Evolutionary conservation across 2,797 vertebrate genomes (phyloP).

Genomic region (Darevskia nairensis): DNA sequence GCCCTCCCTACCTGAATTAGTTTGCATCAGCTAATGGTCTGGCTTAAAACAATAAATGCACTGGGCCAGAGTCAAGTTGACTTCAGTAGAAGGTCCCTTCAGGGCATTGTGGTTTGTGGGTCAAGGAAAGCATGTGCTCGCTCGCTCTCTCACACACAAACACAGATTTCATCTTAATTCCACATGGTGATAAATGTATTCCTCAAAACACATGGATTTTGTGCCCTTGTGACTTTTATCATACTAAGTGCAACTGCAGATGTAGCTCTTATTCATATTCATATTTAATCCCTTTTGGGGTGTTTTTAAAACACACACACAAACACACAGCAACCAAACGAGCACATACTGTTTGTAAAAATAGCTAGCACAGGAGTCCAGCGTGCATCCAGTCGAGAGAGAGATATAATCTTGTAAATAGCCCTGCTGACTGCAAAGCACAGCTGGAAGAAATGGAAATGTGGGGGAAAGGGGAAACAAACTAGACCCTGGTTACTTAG

Average conservation of each 20-base stretch:
- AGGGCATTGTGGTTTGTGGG: neutral
- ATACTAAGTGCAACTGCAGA: conserved; percentile 14
- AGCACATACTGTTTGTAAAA: conserved; percentile 18
- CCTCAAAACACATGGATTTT: neutral
- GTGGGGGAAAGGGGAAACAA: neutral
- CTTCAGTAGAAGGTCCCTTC: neutral
- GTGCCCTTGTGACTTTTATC: conserved; percentile 7
- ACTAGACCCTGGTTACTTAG: neutral
- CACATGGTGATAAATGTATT: neutral
- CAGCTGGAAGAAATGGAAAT: neutral
- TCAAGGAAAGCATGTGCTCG: neutral
- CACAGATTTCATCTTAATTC: neutral
- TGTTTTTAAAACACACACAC: neutral
- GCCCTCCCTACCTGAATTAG: neutral
- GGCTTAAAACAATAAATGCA: neutral
- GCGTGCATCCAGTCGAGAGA: neutral
- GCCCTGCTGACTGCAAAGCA: neutral
- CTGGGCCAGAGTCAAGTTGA: neutral
- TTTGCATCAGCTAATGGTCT: conserved; percentile 1
- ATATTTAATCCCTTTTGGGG: neutral
- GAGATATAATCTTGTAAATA: neutral
- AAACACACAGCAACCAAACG: neutral
- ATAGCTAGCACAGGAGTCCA: neutral
- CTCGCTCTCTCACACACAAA: too few relatives aligned
- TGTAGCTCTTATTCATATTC: neutral